Percentiles rank a stretch among this genome's conserved stretches.
Evolutionary conservation across 2,888 invertebrate genomes (phyloP).

Genomic region (Microplitis manilae): DNA sequence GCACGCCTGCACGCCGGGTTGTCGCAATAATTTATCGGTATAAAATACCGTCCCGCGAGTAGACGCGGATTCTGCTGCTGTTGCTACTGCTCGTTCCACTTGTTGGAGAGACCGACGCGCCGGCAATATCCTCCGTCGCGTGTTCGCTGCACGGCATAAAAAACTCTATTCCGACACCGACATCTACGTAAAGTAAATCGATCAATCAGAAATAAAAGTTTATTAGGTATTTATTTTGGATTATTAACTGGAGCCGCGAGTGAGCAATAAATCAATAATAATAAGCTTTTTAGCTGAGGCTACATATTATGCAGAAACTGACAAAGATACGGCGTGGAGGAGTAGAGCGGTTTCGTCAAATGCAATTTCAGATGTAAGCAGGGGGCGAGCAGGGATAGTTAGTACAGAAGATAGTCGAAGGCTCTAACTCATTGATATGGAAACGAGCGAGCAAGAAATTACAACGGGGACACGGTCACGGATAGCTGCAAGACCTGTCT

Average conservation of each 20-base stretch:
- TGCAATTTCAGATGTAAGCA: conserved; percentile 57
- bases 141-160: conserved; percentile 12
- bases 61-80: conserved; percentile 51
- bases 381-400: conserved; percentile 32
- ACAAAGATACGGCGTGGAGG: too few species aligned
- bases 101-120: conserved; percentile 40
- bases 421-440: conserved; percentile 66
- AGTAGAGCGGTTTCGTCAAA: conserved; percentile 50
- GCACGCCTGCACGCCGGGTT: conserved; percentile 52
- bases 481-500: conserved; percentile 61
- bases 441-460: conserved; percentile 69
- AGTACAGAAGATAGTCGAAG: conserved; percentile 34
- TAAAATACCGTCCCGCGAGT: conserved; percentile 59
- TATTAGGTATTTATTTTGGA: not conserved
- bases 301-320: not conserved
- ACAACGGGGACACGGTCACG: conserved; percentile 65
- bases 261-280: not conserved
- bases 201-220: not conserved
- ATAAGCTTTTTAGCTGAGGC: conserved; percentile 5
- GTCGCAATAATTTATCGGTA: conserved; percentile 63
- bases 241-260: not conserved
- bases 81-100: conserved; percentile 46
- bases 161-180: conserved; percentile 11
- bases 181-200: conserved; percentile 1
- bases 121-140: conserved; percentile 30